Percentiles rank a stretch among this genome's conserved stretches.
Conservation (phyloP, 2,888 invertebrate species). For the Cabera pusaria region DNA sequence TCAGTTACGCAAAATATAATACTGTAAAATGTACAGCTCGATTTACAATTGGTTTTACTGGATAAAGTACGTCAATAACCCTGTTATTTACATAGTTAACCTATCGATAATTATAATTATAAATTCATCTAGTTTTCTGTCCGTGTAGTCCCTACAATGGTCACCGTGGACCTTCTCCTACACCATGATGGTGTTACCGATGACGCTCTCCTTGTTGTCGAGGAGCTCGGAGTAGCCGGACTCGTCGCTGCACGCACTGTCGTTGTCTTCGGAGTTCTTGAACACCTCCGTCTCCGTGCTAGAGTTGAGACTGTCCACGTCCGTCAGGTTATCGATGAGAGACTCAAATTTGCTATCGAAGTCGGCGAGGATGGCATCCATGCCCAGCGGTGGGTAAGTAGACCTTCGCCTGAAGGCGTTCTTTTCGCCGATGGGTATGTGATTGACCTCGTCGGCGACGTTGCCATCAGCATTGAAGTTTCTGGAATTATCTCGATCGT, state of each 20-base stretch:
- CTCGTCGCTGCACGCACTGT: conserved; percentile 94
- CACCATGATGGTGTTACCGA: conserved; percentile 79
- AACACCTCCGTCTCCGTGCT: conserved; percentile 77
- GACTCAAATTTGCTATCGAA: conserved; percentile 71
- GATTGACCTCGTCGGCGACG: conserved; percentile 60
- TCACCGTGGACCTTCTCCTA: conserved; percentile 13
- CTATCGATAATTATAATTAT: conserved; percentile 24
- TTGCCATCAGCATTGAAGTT: conserved; percentile 48
- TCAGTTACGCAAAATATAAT: conserved; percentile 9
- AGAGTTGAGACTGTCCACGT: conserved; percentile 65
- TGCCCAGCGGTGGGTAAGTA: conserved; percentile 70
- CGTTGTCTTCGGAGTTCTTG: conserved; percentile 84
- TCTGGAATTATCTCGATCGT: conserved; percentile 44
- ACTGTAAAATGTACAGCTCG: conserved; percentile 6
- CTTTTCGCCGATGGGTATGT: conserved; percentile 76
- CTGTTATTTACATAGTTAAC: conserved; percentile 53
- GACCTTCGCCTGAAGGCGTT: conserved; percentile 67
- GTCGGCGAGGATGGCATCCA: conserved; percentile 52
- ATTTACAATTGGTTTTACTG: conserved; percentile 35
- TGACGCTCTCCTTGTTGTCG: conserved; percentile 79
- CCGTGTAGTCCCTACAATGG: conserved; percentile 18
- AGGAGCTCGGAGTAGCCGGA: conserved; percentile 94
- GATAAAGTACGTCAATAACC: conserved; percentile 54
- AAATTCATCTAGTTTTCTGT: conserved; percentile 24
- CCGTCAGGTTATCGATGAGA: conserved; percentile 68